Evolutionary conservation across 2,888 invertebrate species (phyloP).

Genomic region (Megalurothrips usitatus): DNA sequence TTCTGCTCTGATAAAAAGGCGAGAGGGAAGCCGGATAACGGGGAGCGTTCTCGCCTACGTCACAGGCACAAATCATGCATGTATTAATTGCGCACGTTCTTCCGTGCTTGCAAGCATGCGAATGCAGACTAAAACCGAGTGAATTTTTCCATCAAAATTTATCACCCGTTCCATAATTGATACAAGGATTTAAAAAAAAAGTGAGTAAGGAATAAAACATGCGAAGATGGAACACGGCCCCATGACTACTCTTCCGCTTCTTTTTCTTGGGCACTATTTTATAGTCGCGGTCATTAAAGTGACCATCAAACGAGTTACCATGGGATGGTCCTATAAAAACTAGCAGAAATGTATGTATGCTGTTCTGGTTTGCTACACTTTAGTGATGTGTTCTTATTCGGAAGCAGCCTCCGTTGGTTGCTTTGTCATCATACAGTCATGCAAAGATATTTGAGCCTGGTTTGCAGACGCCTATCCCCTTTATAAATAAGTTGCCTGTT

Average conservation of each 20-base stretch:
- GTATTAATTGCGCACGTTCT: neutral
- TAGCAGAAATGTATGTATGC: too few relatives aligned
- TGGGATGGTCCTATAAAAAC: neutral
- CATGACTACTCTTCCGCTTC: neutral
- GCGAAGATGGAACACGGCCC: neutral
- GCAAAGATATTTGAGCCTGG: too few relatives aligned
- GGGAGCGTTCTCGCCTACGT: neutral
- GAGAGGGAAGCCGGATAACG: neutral
- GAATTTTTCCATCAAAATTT: neutral
- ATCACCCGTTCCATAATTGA: neutral
- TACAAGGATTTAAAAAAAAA: neutral
- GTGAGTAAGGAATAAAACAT: neutral
- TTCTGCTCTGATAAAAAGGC: constrained; percentile 17
- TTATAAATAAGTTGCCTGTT: too few relatives aligned
- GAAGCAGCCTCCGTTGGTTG: too few relatives aligned
- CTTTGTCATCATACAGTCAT: too few relatives aligned
- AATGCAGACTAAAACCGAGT: neutral
- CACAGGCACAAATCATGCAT: constrained; percentile 1
- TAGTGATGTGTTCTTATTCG: too few relatives aligned
- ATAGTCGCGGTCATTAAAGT: neutral
- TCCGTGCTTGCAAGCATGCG: neutral
- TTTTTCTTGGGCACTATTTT: neutral
- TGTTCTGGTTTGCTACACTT: too few relatives aligned
- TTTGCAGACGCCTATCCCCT: too few relatives aligned
- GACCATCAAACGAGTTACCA: neutral